A percentile compares a stretch with the other conserved stretches of the same genome.
phyloP scores from a whole-genome alignment of 2,888 invertebrate species.

The Drosophila crucigera region DNA sequence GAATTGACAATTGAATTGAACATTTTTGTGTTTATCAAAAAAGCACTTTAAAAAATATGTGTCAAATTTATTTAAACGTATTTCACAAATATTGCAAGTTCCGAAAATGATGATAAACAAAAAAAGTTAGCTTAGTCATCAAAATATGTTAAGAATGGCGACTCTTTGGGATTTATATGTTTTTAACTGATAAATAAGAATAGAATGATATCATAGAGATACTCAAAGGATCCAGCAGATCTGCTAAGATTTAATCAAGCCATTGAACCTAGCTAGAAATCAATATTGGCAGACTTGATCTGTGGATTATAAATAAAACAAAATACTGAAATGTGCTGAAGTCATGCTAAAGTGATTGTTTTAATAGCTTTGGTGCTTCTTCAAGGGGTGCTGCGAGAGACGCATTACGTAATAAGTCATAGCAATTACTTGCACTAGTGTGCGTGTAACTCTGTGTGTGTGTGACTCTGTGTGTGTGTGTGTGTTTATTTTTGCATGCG shows the following conservation, averaged over 20 bases:
- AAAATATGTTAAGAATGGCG: neutral
- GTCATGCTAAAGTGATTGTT: constrained; percentile 37
- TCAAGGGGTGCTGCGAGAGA: constrained; percentile 31
- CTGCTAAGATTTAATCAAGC: neutral
- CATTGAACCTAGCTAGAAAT: neutral
- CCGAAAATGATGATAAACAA: neutral
- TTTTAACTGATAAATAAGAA: neutral
- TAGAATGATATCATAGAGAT: neutral
- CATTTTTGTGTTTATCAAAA: neutral
- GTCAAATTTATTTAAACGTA: neutral
- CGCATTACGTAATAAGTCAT: constrained; percentile 51
- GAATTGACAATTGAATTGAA: neutral
- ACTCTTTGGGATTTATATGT: neutral
- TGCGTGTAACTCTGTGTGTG: constrained; percentile 7
- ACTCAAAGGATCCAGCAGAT: constrained; percentile 1
- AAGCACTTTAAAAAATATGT: neutral
- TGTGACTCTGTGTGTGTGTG: constrained; percentile 1
- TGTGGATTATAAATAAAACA: constrained; percentile 12
- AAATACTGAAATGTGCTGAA: constrained; percentile 23
- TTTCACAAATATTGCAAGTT: neutral
- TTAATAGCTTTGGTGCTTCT: constrained; percentile 14
- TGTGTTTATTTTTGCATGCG: neutral
- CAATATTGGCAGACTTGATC: constrained; percentile 28
- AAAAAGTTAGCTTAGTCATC: neutral
- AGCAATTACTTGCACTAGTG: constrained; percentile 37